Evolutionary conservation across 2,113 vertebrate species (phyloP).

Genomic region (Myotis yumanensis): DNA sequence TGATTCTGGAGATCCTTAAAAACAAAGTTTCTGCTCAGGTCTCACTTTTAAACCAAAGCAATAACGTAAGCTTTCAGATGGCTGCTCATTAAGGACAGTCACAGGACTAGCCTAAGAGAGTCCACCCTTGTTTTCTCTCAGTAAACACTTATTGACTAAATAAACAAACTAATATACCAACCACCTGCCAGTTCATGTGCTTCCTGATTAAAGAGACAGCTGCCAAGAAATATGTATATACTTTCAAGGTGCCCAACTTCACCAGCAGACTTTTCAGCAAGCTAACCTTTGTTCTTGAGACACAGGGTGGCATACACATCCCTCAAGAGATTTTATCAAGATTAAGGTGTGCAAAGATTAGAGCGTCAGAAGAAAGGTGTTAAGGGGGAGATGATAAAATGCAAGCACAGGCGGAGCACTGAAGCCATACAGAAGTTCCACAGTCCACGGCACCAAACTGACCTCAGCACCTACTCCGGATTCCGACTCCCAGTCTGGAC

Average conservation of each 20-base stretch:
- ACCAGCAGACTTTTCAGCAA: background rate
- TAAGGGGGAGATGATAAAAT: background rate
- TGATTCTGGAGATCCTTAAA: background rate
- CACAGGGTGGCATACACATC: background rate
- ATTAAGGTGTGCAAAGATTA: background rate
- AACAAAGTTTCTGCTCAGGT: background rate
- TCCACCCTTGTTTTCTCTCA: background rate
- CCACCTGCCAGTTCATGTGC: background rate
- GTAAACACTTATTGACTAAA: background rate
- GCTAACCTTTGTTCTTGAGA: background rate
- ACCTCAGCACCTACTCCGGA: background rate
- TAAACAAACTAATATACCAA: background rate
- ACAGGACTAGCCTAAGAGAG: background rate
- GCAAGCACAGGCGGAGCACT: background rate
- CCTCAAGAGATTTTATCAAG: background rate
- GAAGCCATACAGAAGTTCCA: background rate
- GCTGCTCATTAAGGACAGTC: background rate
- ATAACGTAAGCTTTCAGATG: background rate
- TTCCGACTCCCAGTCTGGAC: background rate
- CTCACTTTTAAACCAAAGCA: constrained; percentile 31
- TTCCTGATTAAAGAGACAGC: background rate
- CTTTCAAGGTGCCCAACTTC: background rate
- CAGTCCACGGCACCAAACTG: background rate
- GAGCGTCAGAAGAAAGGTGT: background rate
- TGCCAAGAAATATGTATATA: background rate